Evolutionary conservation across 2,797 vertebrate species (phyloP).

Genomic region (Lithobates sylvaticus): DNA sequence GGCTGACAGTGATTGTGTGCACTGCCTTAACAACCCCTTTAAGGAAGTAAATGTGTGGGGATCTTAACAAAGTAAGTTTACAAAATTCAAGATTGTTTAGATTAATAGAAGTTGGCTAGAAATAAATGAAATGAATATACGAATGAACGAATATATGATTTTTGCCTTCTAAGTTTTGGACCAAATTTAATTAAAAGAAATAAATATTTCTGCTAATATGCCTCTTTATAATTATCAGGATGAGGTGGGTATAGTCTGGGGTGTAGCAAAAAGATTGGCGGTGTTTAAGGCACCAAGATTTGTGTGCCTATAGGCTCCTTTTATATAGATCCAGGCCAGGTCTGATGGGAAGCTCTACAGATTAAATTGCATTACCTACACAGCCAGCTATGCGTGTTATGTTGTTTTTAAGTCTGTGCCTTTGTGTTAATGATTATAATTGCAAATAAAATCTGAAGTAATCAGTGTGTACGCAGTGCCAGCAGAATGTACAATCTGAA

Average conservation of each 20-base stretch:
- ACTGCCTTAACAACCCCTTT: too few species aligned
- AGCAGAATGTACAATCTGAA: background rate
- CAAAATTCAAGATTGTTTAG: too few species aligned
- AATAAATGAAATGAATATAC: too few species aligned
- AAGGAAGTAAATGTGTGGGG: too few species aligned
- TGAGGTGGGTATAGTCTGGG: background rate
- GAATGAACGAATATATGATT: too few species aligned
- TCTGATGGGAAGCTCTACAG: background rate
- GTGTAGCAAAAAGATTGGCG: background rate
- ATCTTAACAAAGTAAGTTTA: too few species aligned
- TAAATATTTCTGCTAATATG: background rate
- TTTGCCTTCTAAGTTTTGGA: too few species aligned
- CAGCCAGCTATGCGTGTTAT: background rate
- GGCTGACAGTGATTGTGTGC: too few species aligned
- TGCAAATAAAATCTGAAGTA: background rate
- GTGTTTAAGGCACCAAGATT: background rate
- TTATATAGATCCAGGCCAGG: background rate
- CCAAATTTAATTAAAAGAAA: background rate
- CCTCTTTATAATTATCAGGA: background rate
- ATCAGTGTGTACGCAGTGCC: background rate
- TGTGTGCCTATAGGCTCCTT: background rate
- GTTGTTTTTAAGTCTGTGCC: constrained; percentile 3
- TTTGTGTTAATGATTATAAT: constrained; percentile 1
- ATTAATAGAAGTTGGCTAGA: too few species aligned
- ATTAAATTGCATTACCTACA: constrained; percentile 26